Conservation (phyloP, 2,888 invertebrate species). For the Xylocampa areola region DNA sequence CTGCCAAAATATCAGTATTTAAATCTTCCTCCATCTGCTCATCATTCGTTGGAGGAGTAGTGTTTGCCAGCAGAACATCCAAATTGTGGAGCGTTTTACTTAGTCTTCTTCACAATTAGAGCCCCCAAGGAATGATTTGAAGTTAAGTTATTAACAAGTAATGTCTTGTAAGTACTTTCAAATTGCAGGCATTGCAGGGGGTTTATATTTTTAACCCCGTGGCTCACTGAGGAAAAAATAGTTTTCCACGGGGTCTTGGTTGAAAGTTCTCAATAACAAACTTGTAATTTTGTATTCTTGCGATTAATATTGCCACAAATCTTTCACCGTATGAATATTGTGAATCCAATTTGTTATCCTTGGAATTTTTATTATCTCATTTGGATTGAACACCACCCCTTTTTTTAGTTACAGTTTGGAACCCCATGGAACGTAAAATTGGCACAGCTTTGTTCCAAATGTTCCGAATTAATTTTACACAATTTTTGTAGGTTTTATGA, state of each 20-base stretch:
- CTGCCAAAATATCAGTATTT: background rate
- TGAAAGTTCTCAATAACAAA: background rate
- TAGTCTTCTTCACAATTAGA: background rate
- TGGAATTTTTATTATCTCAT: background rate
- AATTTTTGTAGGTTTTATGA: too few species aligned
- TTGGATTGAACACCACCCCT: background rate
- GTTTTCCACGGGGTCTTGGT: conserved; percentile 2
- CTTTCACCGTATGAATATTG: background rate
- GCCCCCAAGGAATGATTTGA: conserved; percentile 1
- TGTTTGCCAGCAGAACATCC: background rate
- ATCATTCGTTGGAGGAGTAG: conserved; percentile 2
- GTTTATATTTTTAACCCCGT: background rate
- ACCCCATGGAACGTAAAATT: too few species aligned
- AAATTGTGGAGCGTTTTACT: conserved; percentile 1
- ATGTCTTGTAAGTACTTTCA: conserved; percentile 4
- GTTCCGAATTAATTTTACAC: too few species aligned
- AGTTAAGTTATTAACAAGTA: background rate
- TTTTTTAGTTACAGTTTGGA: background rate
- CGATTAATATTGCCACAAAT: conserved; percentile 1
- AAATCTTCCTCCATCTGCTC: background rate
- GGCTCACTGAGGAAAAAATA: conserved; percentile 3
- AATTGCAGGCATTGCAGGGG: background rate
- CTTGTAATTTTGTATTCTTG: background rate
- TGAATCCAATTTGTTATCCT: conserved; percentile 1
- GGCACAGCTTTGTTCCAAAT: too few species aligned